Evolutionary conservation across 2,888 invertebrate species (phyloP).

Genomic region (Oligia strigilis): DNA sequence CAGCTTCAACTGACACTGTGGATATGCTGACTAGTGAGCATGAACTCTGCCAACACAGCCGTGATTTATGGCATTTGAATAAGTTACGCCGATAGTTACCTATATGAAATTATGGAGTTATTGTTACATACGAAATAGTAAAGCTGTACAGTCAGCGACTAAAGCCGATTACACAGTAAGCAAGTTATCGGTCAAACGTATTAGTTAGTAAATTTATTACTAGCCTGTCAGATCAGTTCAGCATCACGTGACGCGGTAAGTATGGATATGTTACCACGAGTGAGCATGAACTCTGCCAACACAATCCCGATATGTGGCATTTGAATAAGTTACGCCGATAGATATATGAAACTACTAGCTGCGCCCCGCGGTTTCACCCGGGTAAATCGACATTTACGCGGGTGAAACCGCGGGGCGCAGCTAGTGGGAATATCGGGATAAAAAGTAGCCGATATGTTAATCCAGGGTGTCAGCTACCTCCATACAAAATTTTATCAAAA

Average conservation of each 20-base stretch:
- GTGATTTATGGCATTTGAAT: background rate
- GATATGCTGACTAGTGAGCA: background rate
- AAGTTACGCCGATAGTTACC: background rate
- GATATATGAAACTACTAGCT: background rate
- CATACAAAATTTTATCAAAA: no score
- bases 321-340: conserved; percentile 24
- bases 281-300: conserved; percentile 12
- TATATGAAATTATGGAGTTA: background rate
- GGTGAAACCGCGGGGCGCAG: no score
- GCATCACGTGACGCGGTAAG: conserved; percentile 7
- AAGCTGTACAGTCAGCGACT: background rate
- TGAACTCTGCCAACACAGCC: background rate
- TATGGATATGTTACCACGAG: conserved; percentile 19
- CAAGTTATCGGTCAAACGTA: conserved; percentile 9
- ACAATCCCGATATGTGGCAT: background rate
- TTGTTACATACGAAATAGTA: background rate
- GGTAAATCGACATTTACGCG: no score
- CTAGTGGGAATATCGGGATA: no score
- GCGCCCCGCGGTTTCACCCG: no score
- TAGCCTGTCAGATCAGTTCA: conserved; percentile 5
- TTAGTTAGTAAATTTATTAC: conserved; percentile 26
- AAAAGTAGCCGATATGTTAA: no score
- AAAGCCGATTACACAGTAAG: background rate
- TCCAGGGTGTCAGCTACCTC: no score
- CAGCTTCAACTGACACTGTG: background rate